Evolutionary conservation across 2,888 invertebrate genomes (phyloP), one percentile per base, ranked within the genome.

Genomic region (Lymantria dispar): DNA sequence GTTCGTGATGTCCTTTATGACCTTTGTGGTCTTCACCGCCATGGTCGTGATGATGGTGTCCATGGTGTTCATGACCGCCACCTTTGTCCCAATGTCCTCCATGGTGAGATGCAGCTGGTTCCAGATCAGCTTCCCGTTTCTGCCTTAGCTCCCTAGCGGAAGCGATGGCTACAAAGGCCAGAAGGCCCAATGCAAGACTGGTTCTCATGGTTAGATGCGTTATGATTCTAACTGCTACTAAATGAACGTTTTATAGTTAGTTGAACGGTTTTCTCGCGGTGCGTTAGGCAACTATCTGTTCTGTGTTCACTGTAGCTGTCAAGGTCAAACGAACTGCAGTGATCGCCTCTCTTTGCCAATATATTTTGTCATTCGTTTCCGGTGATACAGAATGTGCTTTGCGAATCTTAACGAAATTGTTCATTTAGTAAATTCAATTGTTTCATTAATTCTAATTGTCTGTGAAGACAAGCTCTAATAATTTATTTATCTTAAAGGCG

Each of bases 21-120:
- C 94, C 94, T 62, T 95, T 94, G 63, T 94, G 93, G 36, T 91
- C 92, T 61, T 94, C 92, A 44, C 92, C 93, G 0, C 94, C 95
- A 58, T 94, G 92, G 30, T 92, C 91, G 49, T 91, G 89, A 71
- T 93, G 93, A 58, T 94, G 93, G 56, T 93, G 93, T 0, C 87
- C 89, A 64, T 94, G 93, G 59, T 93, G 91, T 60, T 94, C 93
- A 56, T 93, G 92, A 7, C 94, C 94, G 33, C 70, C 69, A 9
- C 70, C 70, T 45, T 70, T 71, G 47, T 69, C 83, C 76, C 78
- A 77, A 33, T 80, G 66, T 15, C 60, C 60, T 7, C 66, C 66
- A 55, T 76, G 74, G 39, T 73, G 68, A 12, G 79, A 76, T 10
- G 92, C 93, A 0, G 93, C 93, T 0, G 83, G 66, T 50, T 90